A percentile compares a stretch with the other conserved stretches of the same genome.
These are phyloP conservation scores for Agrenia bidenticulata DNA, from an alignment of 2,888 invertebrate species.

Conservation along the genomic window DNA sequence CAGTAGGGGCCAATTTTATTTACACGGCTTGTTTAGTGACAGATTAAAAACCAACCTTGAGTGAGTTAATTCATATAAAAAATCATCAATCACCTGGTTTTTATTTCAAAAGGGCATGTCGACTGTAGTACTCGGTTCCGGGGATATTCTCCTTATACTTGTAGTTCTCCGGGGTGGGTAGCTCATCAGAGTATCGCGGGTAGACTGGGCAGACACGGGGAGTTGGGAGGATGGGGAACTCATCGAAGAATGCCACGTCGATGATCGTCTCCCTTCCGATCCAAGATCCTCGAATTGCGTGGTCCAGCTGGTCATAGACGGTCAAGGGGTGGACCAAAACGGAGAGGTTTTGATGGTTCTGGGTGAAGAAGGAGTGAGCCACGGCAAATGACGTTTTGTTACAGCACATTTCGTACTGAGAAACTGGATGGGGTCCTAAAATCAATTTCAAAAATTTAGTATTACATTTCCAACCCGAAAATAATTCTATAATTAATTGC, in stretches of 20 bases:
- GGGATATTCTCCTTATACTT: too few species aligned
- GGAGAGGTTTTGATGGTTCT: slow-evolving; percentile 39
- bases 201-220: slow-evolving; percentile 41
- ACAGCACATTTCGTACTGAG: slow-evolving; percentile 39
- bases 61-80: too few species aligned
- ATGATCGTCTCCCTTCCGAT: too few species aligned
- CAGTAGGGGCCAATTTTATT: too few species aligned
- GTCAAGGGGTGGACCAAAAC: slow-evolving; percentile 38
- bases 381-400: slow-evolving; percentile 30
- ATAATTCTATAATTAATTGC: background rate
- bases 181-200: slow-evolving; percentile 34
- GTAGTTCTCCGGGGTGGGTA: too few species aligned
- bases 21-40: too few species aligned
- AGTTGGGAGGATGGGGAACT: slow-evolving; percentile 33
- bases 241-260: slow-evolving; percentile 30
- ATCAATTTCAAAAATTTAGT: too few species aligned
- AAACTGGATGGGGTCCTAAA: slow-evolving; percentile 31
- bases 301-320: background rate
- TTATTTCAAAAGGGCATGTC: too few species aligned
- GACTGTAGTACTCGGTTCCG: too few species aligned
- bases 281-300: background rate
- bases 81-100: too few species aligned
- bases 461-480: background rate
- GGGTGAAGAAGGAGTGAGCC: slow-evolving; percentile 35
- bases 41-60: too few species aligned